A percentile compares a stretch with the other conserved stretches of the same genome.
These are phyloP conservation scores for Nephila pilipes DNA, from an alignment of 1,140 invertebrate species.

Conservation along the genomic window DNA sequence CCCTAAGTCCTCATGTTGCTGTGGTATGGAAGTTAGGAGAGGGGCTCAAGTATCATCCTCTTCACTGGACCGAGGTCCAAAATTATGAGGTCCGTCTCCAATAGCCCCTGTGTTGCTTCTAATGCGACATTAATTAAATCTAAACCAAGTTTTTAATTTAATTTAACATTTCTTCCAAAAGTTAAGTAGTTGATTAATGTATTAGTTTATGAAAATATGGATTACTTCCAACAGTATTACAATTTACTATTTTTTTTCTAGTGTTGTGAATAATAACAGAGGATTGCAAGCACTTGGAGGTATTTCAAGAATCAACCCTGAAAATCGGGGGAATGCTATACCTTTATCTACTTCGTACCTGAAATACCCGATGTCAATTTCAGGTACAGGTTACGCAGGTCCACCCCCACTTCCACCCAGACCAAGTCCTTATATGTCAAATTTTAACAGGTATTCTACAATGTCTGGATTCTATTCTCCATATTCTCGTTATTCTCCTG, in stretches of 20 bases:
- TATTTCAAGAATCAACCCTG: neutral
- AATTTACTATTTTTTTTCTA: neutral
- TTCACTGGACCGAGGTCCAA: no score
- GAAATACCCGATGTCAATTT: neutral
- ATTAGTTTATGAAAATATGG: neutral
- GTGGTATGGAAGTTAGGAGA: no score
- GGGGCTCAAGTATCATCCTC: no score
- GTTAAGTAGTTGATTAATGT: neutral
- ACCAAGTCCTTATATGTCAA: neutral
- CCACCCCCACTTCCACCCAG: slow-evolving; percentile 54
- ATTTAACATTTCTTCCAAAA: no score
- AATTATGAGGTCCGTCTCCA: no score
- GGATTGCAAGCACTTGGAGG: neutral
- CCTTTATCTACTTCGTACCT: slow-evolving; percentile 25
- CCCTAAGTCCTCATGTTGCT: no score
- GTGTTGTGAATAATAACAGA: neutral
- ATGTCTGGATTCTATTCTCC: slow-evolving; percentile 19
- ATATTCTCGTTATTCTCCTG: slow-evolving; percentile 39
- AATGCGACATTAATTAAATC: no score
- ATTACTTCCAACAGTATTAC: neutral
- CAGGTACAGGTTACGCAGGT: neutral
- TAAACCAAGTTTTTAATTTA: no score
- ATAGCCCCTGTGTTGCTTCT: no score
- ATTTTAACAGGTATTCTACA: neutral
- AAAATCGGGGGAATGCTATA: neutral